A percentile compares a stretch with the other conserved stretches of the same genome.
Evolutionary conservation across 2,797 vertebrate species (phyloP).

Genomic region (Mormyrus hasselquistii): DNA sequence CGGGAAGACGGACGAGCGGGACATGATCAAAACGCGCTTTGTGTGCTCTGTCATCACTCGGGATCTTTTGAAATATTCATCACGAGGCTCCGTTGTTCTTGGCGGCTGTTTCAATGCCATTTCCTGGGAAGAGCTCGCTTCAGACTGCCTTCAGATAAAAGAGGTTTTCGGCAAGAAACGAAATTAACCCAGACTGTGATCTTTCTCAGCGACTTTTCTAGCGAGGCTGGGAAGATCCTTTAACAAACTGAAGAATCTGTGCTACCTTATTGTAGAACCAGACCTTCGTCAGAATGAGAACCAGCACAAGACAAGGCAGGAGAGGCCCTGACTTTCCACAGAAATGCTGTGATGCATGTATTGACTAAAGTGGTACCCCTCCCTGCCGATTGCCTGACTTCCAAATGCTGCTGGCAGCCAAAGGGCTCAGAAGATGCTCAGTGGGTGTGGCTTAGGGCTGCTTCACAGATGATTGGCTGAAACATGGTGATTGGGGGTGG

Average conservation of each 20-base stretch:
- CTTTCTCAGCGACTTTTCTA: not conserved
- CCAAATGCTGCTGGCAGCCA: not conserved
- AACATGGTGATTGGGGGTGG: not conserved
- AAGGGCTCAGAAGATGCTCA: not conserved
- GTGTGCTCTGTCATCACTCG: not conserved
- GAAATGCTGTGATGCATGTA: not conserved
- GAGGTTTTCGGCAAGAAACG: not conserved
- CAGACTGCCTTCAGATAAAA: not conserved
- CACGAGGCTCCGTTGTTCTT: not conserved
- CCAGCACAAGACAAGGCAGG: not conserved
- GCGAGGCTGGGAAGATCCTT: not conserved
- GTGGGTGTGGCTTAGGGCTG: not conserved
- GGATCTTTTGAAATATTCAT: constrained; percentile 6
- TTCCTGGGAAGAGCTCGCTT: not conserved
- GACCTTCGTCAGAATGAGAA: not conserved
- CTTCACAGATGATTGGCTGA: not conserved
- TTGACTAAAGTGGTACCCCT: not conserved
- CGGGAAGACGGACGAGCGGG: not conserved
- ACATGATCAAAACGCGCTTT: not conserved
- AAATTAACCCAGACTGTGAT: not conserved
- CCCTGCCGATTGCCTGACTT: not conserved
- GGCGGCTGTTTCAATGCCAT: not conserved
- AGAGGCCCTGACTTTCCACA: not conserved
- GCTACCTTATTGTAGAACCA: not conserved
- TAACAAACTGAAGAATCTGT: not conserved